phyloP scores from a whole-genome alignment of 2,113 vertebrate genomes.

The Eolophus roseicapilla region DNA sequence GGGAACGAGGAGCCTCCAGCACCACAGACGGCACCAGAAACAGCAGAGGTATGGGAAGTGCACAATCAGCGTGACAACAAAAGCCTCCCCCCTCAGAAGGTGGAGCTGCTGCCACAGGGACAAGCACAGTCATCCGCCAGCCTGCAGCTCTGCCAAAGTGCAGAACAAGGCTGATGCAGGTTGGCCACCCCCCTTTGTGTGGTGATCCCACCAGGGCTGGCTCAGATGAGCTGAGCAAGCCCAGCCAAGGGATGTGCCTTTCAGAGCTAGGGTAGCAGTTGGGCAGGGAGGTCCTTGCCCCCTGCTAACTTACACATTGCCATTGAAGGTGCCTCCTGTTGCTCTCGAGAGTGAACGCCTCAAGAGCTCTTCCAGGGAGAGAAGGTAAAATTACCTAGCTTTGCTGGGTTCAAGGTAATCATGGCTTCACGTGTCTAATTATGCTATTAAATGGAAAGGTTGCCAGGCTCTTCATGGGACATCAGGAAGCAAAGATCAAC shows the following conservation, averaged over 20 bases:
- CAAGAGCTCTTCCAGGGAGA: not conserved
- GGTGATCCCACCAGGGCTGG: not conserved
- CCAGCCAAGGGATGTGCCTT: not conserved
- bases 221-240: not conserved
- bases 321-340: not conserved
- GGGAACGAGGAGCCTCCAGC: not conserved
- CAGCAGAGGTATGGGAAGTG: not conserved
- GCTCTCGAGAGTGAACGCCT: not conserved
- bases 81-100: not conserved
- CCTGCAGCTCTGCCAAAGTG: not conserved
- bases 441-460: not conserved
- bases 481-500: not conserved
- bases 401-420: not conserved
- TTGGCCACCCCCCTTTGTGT: fast-evolving
- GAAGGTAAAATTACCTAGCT: not conserved
- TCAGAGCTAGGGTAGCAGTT: not conserved
- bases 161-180: not conserved
- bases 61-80: too few species aligned
- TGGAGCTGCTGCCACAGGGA: not conserved
- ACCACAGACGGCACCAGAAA: not conserved
- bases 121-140: not conserved
- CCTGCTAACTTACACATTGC: not conserved
- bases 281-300: not conserved
- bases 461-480: not conserved
- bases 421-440: not conserved